Evolutionary conservation across 2,888 invertebrate genomes (phyloP), one percentile per base, ranked within the genome.

Genomic region (Synergus gifuensis): DNA sequence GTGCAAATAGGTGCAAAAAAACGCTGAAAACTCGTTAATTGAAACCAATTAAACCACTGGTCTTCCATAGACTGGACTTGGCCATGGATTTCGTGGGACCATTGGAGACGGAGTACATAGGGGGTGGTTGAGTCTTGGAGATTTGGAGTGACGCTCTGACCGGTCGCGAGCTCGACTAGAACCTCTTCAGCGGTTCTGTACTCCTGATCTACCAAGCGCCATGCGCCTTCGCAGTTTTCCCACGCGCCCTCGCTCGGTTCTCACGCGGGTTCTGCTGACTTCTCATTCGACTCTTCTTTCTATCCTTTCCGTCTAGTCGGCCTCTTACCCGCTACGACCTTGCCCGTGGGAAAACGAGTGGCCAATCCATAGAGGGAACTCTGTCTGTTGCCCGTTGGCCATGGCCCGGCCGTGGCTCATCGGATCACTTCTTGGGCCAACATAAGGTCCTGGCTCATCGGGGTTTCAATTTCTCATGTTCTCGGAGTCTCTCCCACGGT

Each of bases 201-300:
- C 83, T 88, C 91, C 91, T 91, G 90, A 83, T 90, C 88, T 73
- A 80, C 86, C 86, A 91, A 92, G 91, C 91, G 91, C 91, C 91
- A 91, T 85, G 89, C 89, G 88, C 89, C 89, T 89, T 88, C 89
- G 86, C 87, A 86, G 90, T 91, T 91, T 91, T 91, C 91, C 91
- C 91, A 91, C 91, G 91, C 90, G 89, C 88, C 89, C 90, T 89
- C 90, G 85, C 84, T 81, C 82, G 83, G 90, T 91, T 92, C 91
- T 91, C 91, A 91, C 91, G 90, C 89, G 80, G 80, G 83, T 83
- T 77, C 77, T 77, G 69, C 79, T 78, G 79, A 79, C 82, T 78
- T 76, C 81, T 78, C 78, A 78, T 49, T 76, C 78, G 67, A 81
- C 78, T 78, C 82, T 63, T 76, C 80, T 66, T 77, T 76, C 79